phyloP scores from a whole-genome alignment of 1,140 invertebrate species.

The Cataglyphis hispanica region DNA sequence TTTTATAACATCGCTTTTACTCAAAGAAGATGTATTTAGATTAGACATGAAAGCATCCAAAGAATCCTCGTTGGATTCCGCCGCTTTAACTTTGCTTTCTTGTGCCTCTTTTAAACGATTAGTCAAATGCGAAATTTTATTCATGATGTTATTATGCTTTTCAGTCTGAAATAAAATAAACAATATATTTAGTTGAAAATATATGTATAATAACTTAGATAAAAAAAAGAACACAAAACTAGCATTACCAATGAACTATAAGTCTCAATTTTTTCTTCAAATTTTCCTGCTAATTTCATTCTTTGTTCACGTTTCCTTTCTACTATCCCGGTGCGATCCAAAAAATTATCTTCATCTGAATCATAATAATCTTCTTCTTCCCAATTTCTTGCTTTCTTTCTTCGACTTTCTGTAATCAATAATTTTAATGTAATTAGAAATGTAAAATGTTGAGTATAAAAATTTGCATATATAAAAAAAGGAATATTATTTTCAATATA shows the following conservation, averaged over 20 bases:
- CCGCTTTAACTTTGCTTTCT: constrained; percentile 36
- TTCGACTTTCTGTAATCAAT: constrained; percentile 87
- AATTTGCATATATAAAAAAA: constrained; percentile 5
- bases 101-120: constrained; percentile 87
- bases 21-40: constrained; percentile 85
- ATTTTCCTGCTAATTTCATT: constrained; percentile 90
- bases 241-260: constrained; percentile 92
- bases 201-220: not conserved
- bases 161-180: constrained; percentile 87
- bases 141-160: constrained; percentile 89
- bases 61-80: constrained; percentile 86
- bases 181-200: not conserved
- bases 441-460: constrained; percentile 11
- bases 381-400: constrained; percentile 92
- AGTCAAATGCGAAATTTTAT: constrained; percentile 89
- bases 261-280: constrained; percentile 89
- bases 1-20: constrained; percentile 84
- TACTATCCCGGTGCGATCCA: constrained; percentile 97
- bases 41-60: constrained; percentile 92
- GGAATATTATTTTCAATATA: not conserved
- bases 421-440: constrained; percentile 11
- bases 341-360: constrained; percentile 98
- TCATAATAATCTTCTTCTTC: constrained; percentile 97
- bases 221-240: constrained; percentile 33
- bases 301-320: constrained; percentile 94